Evolutionary conservation across 2,797 vertebrate species (phyloP).

Genomic region (Hoplostethus mediterraneus): DNA sequence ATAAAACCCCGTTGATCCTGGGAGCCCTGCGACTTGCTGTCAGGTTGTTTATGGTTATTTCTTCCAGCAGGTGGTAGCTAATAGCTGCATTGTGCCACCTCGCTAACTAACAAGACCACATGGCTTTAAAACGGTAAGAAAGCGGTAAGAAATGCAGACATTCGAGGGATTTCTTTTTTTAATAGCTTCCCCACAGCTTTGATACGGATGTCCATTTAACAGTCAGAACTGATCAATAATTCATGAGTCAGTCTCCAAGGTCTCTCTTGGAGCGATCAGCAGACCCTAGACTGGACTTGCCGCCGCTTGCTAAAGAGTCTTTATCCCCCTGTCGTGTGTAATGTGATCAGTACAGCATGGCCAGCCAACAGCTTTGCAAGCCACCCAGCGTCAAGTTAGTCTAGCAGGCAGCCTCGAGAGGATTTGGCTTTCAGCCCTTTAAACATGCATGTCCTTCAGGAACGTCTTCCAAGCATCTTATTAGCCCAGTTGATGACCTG

Average conservation of each 20-base stretch:
- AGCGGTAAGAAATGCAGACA: neutral
- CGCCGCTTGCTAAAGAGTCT: slow-evolving; percentile 45
- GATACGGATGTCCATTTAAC: slow-evolving; percentile 31
- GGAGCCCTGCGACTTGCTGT: slow-evolving; percentile 23
- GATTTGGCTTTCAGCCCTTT: slow-evolving; percentile 56
- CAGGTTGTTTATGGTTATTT: slow-evolving; percentile 38
- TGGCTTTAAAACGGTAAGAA: slow-evolving; percentile 19
- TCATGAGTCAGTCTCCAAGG: slow-evolving; percentile 24
- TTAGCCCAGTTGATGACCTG: slow-evolving; percentile 58
- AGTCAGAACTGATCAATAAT: slow-evolving; percentile 46
- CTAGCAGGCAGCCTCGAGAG: slow-evolving; percentile 48
- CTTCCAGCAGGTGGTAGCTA: slow-evolving; percentile 14
- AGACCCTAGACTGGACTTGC: slow-evolving; percentile 37
- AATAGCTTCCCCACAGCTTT: slow-evolving; percentile 21
- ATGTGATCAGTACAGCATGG: slow-evolving; percentile 66
- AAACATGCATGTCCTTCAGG: slow-evolving; percentile 57
- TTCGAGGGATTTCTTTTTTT: slow-evolving; percentile 10
- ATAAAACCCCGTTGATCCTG: slow-evolving; percentile 9
- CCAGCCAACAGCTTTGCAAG: slow-evolving; percentile 66
- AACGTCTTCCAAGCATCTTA: slow-evolving; percentile 64
- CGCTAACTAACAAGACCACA: neutral
- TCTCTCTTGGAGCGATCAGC: slow-evolving; percentile 48
- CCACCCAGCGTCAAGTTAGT: slow-evolving; percentile 47
- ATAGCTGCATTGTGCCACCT: neutral
- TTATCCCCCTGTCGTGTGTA: slow-evolving; percentile 61